Evolutionary conservation across 2,113 vertebrate genomes (phyloP).

Genomic region (Hyaena hyaena): DNA sequence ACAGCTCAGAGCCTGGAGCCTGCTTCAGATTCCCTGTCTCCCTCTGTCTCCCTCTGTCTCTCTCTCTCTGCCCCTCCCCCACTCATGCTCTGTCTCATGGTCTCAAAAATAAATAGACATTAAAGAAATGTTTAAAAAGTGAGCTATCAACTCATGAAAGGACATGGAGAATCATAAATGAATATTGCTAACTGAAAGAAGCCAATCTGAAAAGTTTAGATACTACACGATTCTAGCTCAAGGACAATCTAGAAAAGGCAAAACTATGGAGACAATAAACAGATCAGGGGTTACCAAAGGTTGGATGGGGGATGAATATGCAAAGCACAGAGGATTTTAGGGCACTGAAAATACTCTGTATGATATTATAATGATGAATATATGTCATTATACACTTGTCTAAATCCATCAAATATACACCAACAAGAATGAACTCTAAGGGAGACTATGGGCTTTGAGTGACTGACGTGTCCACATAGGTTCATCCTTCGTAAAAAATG

Average conservation of each 20-base stretch:
- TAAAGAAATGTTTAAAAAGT: neutral
- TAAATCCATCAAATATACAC: neutral
- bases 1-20: too few species aligned
- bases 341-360: neutral
- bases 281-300: neutral
- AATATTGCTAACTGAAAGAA: neutral
- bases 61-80: too few species aligned
- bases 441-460: neutral
- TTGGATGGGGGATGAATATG: neutral
- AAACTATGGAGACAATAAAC: neutral
- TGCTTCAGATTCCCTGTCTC: too few species aligned
- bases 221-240: neutral
- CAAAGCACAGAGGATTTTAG: neutral
- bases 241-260: neutral
- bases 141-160: neutral
- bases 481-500: neutral
- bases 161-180: neutral
- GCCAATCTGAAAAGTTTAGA: neutral
- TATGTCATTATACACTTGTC: neutral
- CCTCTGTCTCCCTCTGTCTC: too few species aligned
- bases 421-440: neutral
- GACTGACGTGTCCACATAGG: neutral
- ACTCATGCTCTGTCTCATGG: too few species aligned
- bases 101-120: too few species aligned
- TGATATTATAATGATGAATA: neutral